Conservation (phyloP, 2,113 vertebrate species). For the Nannospalax galili region DNA sequence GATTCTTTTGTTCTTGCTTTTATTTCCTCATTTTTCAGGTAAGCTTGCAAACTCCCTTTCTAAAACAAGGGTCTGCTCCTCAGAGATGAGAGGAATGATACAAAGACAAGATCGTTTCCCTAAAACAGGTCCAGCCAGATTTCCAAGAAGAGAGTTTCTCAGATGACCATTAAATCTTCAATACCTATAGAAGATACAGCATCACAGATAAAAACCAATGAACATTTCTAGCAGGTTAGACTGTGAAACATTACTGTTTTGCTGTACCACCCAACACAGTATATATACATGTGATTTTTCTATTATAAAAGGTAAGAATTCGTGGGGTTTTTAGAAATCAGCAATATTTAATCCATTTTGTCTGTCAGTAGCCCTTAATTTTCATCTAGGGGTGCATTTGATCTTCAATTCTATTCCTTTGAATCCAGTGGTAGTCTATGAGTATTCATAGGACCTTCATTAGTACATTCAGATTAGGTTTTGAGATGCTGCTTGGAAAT, state of each 20-base stretch:
- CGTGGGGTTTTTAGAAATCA: neutral
- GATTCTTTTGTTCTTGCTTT: neutral
- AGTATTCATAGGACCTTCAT: neutral
- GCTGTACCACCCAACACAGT: neutral
- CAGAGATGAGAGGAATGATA: slow-evolving; percentile 12
- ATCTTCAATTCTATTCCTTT: neutral
- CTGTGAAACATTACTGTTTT: neutral
- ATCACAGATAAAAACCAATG: neutral
- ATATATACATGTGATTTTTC: neutral
- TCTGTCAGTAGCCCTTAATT: neutral
- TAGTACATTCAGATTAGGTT: neutral
- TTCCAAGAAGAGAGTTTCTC: neutral
- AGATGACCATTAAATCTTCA: neutral
- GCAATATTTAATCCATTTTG: neutral
- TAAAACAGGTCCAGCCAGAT: neutral
- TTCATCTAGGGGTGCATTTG: neutral
- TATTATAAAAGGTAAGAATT: neutral
- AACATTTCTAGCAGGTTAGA: neutral
- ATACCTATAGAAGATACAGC: neutral
- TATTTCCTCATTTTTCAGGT: slow-evolving; percentile 7
- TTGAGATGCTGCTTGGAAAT: neutral
- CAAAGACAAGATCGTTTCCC: slow-evolving; percentile 5
- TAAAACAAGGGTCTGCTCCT: neutral
- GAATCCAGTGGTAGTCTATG: neutral
- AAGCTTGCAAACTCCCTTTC: neutral